Base-by-base conservation (phyloP, 2,797 vertebrate genomes). In the Alca torda region DNA sequence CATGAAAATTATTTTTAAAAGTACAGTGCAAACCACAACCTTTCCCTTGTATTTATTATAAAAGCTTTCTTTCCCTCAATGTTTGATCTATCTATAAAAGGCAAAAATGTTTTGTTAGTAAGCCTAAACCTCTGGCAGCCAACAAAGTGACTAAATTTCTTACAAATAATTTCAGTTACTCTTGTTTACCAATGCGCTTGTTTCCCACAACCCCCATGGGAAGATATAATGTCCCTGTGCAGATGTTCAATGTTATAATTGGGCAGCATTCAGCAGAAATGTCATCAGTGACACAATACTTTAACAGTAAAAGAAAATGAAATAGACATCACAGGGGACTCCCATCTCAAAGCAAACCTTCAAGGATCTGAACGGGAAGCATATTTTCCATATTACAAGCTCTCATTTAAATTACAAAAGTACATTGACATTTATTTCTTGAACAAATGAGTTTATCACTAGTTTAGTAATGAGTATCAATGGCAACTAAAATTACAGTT, bases 391-490 rank as follows among this genome's bases (percentile, higher is more conserved):
- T 87, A 89, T 96, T 95, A 95, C 78, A 93, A 95, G 83, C 68
- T 90, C 96, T 97, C 94, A 97, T 97, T 98, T 97, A 96, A 97
- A 97, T 97, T 93, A 97, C 93, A 97, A 96, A 96, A 97, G 92
- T 89, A 11, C 82, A 48, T 30, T 92, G 95, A 95, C 95, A 88
- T 94, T 94, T 95, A 78, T 96, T 94, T 97, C 95, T 97, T 93
- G 75, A 92, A 46, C 90, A 91, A 90, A 97, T 89, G 95, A 96
- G 84, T 95, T 96, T 97, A 96, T 96, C 94, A 70, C 83, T 82
- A 81, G 74, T 96, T 97, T 77, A 90, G 53, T 83, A 95, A 92
- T 78, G 84, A 96, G 92, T 81, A 95, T 96, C 93, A 97, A 91
- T 75, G 93, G 95, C 92, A 90, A 91, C 59, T 91, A 84, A 96